phyloP scores from a whole-genome alignment of 2,113 vertebrate genomes.

The Channa maculata region DNA sequence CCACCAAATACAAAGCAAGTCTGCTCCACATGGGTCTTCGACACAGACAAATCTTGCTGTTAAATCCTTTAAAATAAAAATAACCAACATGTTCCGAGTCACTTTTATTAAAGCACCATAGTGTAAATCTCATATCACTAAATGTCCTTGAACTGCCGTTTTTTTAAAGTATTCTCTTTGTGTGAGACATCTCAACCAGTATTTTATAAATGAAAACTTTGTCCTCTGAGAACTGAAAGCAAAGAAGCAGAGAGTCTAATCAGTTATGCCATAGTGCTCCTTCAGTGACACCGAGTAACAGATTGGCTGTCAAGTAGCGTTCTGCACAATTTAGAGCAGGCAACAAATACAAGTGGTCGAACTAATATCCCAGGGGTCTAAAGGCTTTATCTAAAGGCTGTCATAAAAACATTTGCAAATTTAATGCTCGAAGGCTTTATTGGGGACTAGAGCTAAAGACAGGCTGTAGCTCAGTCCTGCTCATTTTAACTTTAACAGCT shows the following conservation, averaged over 20 bases:
- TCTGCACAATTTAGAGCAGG: conserved; percentile 32
- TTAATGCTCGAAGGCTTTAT: not conserved
- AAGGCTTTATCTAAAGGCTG: conserved; percentile 2
- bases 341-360: conserved; percentile 25
- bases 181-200: not conserved
- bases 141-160: too few species aligned
- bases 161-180: not conserved
- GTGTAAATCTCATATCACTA: too few species aligned
- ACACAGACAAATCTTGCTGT: too few species aligned
- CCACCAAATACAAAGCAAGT: too few species aligned
- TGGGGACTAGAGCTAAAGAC: too few species aligned
- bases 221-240: conserved; percentile 7
- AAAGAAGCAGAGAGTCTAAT: conserved; percentile 10
- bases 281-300: conserved; percentile 37
- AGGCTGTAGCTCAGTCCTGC: too few species aligned
- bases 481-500: too few species aligned
- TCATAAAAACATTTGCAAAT: conserved; percentile 26
- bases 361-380: conserved; percentile 6
- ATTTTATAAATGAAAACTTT: not conserved
- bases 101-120: not conserved
- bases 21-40: too few species aligned
- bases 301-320: conserved; percentile 24
- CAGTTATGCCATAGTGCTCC: conserved; percentile 2
- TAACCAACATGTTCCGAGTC: too few species aligned
- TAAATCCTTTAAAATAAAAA: too few species aligned